Evolutionary conservation across 2,797 vertebrate species (phyloP).

Genomic region (Semotilus atromaculatus): DNA sequence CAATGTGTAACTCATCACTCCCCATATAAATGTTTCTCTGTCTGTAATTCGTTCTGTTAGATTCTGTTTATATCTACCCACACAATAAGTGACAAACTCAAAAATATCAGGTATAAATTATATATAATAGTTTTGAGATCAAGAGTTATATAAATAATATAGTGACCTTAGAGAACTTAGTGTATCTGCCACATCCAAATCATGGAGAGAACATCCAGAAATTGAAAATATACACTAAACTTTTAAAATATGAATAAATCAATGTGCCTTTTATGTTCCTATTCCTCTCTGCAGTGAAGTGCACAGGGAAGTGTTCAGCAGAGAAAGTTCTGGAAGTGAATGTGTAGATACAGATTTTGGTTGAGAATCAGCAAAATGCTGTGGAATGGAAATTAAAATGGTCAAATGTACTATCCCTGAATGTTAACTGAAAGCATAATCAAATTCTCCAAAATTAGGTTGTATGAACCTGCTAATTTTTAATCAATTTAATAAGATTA

Average conservation of each 20-base stretch:
- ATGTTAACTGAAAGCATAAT: background rate
- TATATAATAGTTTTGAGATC: conserved; percentile 18
- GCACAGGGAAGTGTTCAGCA: background rate
- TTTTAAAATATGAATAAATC: background rate
- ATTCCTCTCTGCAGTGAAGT: background rate
- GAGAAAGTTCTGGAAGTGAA: background rate
- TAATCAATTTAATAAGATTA: no score
- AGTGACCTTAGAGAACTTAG: background rate
- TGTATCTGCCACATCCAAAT: background rate
- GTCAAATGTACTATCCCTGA: background rate
- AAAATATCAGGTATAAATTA: conserved; percentile 31
- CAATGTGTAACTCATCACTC: background rate
- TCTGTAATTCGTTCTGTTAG: conserved; percentile 5
- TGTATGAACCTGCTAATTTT: background rate
- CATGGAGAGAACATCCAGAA: background rate
- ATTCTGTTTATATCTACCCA: conserved; percentile 21
- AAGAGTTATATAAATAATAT: conserved; percentile 3
- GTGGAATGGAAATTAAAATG: background rate
- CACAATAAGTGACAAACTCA: background rate
- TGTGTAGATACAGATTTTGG: background rate
- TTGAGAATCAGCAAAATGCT: background rate
- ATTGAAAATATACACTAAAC: background rate
- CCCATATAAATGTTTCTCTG: background rate
- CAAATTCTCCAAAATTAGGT: background rate
- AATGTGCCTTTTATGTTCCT: conserved; percentile 1